Evolutionary conservation across 2,113 vertebrate genomes (phyloP), one percentile per base, ranked within the genome.

Genomic region (Excalfactoria chinensis): DNA sequence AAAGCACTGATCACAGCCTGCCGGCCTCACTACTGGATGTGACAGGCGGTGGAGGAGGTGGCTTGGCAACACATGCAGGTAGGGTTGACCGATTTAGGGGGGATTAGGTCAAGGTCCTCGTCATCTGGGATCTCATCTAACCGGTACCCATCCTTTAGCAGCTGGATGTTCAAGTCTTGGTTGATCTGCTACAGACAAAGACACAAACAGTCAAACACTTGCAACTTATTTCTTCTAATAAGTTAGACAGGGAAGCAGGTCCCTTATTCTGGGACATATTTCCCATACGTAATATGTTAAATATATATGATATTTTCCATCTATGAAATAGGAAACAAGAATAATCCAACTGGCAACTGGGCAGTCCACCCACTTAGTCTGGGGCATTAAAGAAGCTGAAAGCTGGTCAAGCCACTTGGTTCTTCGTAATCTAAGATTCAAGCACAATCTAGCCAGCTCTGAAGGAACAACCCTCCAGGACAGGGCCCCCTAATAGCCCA

Each of bases 51-150:
- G 95, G 99, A 99, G 96, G 99, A 99, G 72, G 98, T 99, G 93
- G 99, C 99, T 98, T 99, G 99, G 97, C 99, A 99, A 97, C 99
- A 99, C 98, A 99, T 99, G 99, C 99, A 99, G 93, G 99, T 99
- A 66, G 99, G 98, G 97, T 99, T 99, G 95, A 99, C 98, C 0
- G 99, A 99, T 96, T 99, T 99, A 32, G 99, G 99, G 28, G 98
- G 99, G 62, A 99, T 99, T 91, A 99, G 98, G 97, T 99, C 99
- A 89, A 99, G 98, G 98, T 99, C 99, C 93, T 99, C 99, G 0
- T 99, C 99, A 2, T 99, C 99, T 0, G 99, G 99, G 95, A 99
- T 99, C 97, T 99, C 99, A 7, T 99, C 99, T 95, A 99, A 98
- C 90, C 99, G 98, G 97, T 99, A 99, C 41, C 99, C 99, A 16